Conservation (phyloP, 2,113 vertebrate genomes). For the Notothenia rossii region DNA sequence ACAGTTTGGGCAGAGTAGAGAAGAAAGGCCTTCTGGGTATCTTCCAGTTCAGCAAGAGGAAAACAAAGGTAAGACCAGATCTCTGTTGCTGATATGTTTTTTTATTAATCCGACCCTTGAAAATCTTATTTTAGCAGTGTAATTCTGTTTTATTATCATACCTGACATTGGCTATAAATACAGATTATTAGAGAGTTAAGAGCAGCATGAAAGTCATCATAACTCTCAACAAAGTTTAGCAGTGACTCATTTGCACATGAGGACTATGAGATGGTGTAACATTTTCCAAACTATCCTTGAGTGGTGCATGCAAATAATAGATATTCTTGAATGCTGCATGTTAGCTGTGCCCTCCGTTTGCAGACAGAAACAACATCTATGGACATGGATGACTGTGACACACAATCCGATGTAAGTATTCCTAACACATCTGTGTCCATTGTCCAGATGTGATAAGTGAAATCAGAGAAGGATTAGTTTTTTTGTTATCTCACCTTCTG, state of each 20-base stretch:
- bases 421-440: slow-evolving; percentile 48
- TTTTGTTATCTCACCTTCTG: background rate
- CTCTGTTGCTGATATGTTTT: background rate
- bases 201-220: background rate
- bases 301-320: slow-evolving; percentile 15
- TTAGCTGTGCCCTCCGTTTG: slow-evolving; percentile 74
- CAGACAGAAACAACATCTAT: slow-evolving; percentile 77
- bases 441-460: background rate
- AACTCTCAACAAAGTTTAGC: background rate
- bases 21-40: slow-evolving; percentile 91
- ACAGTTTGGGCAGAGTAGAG: slow-evolving; percentile 82
- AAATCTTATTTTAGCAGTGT: background rate
- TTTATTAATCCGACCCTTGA: background rate
- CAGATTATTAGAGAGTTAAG: background rate
- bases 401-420: slow-evolving; percentile 79
- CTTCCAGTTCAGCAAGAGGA: slow-evolving; percentile 88
- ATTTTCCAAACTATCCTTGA: slow-evolving; percentile 33
- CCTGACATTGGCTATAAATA: background rate
- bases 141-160: background rate
- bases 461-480: background rate
- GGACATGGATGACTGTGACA: slow-evolving; percentile 75
- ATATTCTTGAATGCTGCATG: slow-evolving; percentile 64
- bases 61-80: slow-evolving; percentile 85
- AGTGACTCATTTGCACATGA: background rate
- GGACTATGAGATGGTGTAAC: background rate